phyloP scores from a whole-genome alignment of 2,113 vertebrate genomes.

The Eulemur macaco region DNA sequence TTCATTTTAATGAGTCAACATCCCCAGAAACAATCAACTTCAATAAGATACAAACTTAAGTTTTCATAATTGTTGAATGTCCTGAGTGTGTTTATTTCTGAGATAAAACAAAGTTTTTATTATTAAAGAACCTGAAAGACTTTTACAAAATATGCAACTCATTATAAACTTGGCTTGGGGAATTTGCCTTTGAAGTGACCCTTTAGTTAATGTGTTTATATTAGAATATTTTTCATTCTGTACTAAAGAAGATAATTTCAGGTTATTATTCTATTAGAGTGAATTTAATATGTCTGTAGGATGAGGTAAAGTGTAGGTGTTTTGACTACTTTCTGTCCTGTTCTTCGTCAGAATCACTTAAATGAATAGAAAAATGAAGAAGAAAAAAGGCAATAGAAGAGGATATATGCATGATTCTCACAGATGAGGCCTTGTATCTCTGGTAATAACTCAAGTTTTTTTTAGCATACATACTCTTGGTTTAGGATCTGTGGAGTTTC shows the following conservation, averaged over 20 bases:
- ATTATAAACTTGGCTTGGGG: neutral
- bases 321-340: neutral
- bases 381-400: neutral
- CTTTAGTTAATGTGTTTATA: neutral
- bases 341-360: neutral
- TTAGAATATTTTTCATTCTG: neutral
- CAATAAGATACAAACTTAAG: neutral
- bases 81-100: neutral
- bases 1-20: neutral
- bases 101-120: neutral
- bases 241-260: neutral
- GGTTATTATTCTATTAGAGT: neutral
- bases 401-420: neutral
- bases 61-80: neutral
- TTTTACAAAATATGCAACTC: neutral
- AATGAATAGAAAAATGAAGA: neutral
- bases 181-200: neutral
- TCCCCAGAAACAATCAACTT: neutral
- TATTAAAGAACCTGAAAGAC: neutral
- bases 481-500: neutral
- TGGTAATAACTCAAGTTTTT: conserved; percentile 23
- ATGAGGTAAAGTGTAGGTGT: neutral
- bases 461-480: neutral
- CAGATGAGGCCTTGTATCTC: neutral
- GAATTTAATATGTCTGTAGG: neutral